A percentile compares a stretch with the other conserved stretches of the same genome.
Evolutionary conservation across 2,797 vertebrate genomes (phyloP).

Genomic region (Gymnopithys bicolor): DNA sequence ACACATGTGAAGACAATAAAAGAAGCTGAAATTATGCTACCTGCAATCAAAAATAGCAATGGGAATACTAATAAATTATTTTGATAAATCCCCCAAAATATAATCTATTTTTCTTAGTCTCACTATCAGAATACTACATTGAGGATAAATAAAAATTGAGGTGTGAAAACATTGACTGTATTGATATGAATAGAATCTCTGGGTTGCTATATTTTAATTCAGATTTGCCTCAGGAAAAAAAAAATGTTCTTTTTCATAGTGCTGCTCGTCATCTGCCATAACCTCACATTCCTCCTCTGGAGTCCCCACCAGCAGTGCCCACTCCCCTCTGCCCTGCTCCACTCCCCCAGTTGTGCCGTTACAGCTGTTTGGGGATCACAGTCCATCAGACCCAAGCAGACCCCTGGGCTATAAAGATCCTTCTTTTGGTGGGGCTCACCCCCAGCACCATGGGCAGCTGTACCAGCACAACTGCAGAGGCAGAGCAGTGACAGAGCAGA

Average conservation of each 20-base stretch:
- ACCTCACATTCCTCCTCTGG: neutral
- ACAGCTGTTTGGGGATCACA: neutral
- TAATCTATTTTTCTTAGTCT: neutral
- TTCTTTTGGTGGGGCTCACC: neutral
- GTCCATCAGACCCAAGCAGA: neutral
- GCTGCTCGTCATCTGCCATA: neutral
- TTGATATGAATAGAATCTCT: neutral
- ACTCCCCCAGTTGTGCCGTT: neutral
- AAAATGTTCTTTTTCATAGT: neutral
- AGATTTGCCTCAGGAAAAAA: neutral
- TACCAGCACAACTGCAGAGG: neutral
- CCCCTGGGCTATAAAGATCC: neutral
- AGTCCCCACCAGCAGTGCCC: neutral
- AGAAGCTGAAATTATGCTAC: neutral
- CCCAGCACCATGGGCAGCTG: neutral
- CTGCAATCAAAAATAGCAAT: constrained; percentile 17
- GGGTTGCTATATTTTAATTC: neutral
- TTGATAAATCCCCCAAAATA: neutral
- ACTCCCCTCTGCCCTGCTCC: neutral
- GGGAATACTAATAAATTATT: neutral
- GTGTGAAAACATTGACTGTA: neutral
- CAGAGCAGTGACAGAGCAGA: rapidly evolving
- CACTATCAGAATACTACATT: neutral
- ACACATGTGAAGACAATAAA: neutral
- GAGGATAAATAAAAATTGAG: neutral